phyloP scores from a whole-genome alignment of 2,113 vertebrate species.

The Gymnobelideus leadbeateri region DNA sequence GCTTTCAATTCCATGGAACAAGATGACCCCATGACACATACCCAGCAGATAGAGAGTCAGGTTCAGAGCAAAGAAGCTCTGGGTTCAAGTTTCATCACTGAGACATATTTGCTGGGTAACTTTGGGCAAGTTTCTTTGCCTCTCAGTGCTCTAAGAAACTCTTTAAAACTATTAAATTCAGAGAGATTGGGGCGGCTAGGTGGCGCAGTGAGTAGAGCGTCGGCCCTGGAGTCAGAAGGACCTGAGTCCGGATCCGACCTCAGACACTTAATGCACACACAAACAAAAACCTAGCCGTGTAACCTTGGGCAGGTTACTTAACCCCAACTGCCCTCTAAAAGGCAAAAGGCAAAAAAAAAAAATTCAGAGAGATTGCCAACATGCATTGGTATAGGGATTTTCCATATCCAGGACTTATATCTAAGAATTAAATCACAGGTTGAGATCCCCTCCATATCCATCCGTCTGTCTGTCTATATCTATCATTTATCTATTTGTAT shows the following conservation, averaged over 20 bases:
- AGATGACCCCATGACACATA: background rate
- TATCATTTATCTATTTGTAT: background rate
- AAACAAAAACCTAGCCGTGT: no score
- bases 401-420: background rate
- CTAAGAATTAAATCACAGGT: background rate
- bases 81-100: background rate
- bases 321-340: no score
- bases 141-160: background rate
- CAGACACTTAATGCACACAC: no score
- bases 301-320: no score
- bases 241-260: no score
- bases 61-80: background rate
- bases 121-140: background rate
- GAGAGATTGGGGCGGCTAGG: no score
- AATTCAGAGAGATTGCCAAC: background rate
- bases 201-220: no score
- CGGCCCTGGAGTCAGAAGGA: no score
- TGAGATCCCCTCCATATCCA: background rate
- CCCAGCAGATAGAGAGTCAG: background rate
- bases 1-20: background rate
- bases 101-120: background rate
- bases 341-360: no score
- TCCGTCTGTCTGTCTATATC: background rate
- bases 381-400: background rate
- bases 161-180: background rate